Percentiles rank a stretch among this genome's conserved stretches.
Evolutionary conservation across 2,113 vertebrate species (phyloP).

Genomic region (Tyto alba): DNA sequence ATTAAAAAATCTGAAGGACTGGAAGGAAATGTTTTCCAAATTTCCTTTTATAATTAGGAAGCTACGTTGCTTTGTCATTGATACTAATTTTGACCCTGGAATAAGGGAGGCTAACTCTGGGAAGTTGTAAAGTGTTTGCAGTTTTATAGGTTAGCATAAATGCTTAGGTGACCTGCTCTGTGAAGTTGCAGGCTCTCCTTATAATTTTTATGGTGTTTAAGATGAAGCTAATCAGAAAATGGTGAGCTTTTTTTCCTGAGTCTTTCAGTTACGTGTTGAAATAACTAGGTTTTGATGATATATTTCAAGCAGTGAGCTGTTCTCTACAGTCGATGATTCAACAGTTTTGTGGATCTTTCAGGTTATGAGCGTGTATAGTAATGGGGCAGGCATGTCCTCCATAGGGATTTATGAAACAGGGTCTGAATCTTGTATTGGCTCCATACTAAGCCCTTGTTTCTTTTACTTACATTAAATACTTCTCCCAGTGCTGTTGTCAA

Average conservation of each 20-base stretch:
- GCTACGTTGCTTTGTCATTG: not conserved
- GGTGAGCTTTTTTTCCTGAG: fast-evolving
- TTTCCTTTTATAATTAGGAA: not conserved
- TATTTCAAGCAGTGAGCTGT: not conserved
- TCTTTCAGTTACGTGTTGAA: not conserved
- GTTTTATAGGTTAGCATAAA: not conserved
- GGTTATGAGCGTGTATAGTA: fast-evolving
- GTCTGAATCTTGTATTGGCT: not conserved
- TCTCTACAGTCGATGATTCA: not conserved
- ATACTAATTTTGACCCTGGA: not conserved
- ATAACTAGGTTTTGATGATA: not conserved
- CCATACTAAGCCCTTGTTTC: not conserved
- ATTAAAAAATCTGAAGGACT: not conserved
- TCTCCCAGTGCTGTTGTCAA: not conserved
- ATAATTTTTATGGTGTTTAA: not conserved
- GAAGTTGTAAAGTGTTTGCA: not conserved
- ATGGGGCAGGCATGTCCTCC: not conserved
- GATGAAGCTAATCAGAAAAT: not conserved
- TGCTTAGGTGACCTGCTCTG: not conserved
- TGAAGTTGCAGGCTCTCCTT: not conserved
- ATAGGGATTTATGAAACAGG: fast-evolving
- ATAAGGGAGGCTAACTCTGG: not conserved
- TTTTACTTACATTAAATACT: not conserved
- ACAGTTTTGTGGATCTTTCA: not conserved
- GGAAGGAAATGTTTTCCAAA: not conserved